Percentiles rank a stretch among this genome's conserved stretches.
phyloP scores from a whole-genome alignment of 2,797 vertebrate species.

The Rousettus madagascariensis region DNA sequence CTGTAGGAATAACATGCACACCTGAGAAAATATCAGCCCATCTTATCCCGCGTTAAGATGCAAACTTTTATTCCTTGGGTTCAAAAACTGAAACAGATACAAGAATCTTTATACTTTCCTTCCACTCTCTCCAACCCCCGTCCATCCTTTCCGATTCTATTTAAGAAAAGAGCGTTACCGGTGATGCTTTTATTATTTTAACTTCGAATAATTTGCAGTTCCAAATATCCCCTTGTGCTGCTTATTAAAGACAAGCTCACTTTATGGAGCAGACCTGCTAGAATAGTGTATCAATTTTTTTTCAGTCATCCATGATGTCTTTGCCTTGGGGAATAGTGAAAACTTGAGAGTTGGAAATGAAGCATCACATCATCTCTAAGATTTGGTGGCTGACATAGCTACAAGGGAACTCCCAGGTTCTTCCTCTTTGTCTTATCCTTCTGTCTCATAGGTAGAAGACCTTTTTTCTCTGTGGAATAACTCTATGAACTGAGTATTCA shows the following conservation, averaged over 20 bases:
- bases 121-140: neutral
- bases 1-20: neutral
- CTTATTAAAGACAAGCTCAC: neutral
- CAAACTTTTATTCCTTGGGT: neutral
- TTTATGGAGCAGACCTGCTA: neutral
- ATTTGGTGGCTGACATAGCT: neutral
- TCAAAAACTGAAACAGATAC: neutral
- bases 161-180: neutral
- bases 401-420: neutral
- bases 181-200: constrained; percentile 29
- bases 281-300: neutral
- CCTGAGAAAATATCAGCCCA: neutral
- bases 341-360: neutral
- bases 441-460: neutral
- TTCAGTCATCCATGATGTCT: neutral
- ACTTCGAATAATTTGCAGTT: constrained; percentile 28
- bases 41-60: neutral
- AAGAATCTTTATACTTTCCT: neutral
- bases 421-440: neutral
- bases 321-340: neutral
- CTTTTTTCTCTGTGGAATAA: constrained; percentile 8
- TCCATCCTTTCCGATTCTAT: neutral
- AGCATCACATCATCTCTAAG: neutral
- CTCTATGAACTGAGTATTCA: neutral
- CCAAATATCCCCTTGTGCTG: neutral